These are phyloP conservation scores for Scaeva pyrastri DNA, from an alignment of 2,888 invertebrate species.

Conservation along the genomic window DNA sequence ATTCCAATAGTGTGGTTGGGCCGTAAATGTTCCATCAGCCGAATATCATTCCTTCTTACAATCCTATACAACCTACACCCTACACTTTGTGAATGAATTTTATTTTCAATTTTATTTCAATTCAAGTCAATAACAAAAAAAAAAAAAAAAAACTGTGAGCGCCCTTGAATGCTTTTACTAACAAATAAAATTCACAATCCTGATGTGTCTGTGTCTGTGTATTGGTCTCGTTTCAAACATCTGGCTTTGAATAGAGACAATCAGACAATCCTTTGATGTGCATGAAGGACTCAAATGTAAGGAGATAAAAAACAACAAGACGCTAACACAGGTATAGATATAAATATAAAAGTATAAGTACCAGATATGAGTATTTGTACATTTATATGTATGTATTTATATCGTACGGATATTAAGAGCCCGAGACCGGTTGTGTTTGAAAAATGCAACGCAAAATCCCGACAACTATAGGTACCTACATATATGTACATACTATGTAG, in stretches of 20 bases:
- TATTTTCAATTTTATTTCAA: not conserved
- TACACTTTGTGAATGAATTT: slow-evolving; percentile 51
- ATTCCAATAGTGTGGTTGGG: slow-evolving; percentile 38
- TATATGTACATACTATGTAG: no score
- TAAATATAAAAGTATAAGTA: no score
- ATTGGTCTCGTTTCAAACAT: slow-evolving; percentile 34
- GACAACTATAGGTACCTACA: no score
- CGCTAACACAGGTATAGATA: not conserved
- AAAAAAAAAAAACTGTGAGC: not conserved
- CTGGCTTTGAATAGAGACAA: slow-evolving; percentile 26
- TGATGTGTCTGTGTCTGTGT: not conserved
- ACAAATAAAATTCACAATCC: slow-evolving; percentile 1
- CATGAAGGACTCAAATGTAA: slow-evolving; percentile 3
- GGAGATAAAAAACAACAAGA: not conserved
- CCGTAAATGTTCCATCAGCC: slow-evolving; percentile 7
- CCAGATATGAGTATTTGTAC: no score
- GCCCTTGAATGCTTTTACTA: slow-evolving; percentile 19
- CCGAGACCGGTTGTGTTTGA: slow-evolving; percentile 37
- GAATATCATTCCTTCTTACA: slow-evolving; percentile 27
- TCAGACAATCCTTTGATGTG: slow-evolving; percentile 53
- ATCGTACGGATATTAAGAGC: no score
- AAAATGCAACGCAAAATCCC: slow-evolving; percentile 47
- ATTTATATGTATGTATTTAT: no score
- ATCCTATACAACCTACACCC: no score
- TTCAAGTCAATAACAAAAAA: no score